Evolutionary conservation across 2,113 vertebrate species (phyloP), one percentile per base, ranked within the genome.

Genomic region (Pristiophorus japonicus): DNA sequence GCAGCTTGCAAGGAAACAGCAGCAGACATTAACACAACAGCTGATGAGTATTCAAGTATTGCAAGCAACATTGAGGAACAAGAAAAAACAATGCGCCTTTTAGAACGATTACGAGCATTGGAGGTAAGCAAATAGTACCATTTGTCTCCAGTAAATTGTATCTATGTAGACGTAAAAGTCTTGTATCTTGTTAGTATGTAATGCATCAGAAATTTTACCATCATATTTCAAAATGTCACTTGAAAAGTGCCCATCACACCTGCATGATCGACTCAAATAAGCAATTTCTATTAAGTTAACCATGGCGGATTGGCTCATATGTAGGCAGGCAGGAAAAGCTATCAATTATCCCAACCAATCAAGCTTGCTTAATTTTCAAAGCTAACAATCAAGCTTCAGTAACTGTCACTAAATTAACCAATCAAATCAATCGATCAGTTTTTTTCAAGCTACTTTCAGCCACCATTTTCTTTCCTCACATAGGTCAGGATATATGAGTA

Each of bases 51-150:
- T 95, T 97, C 97, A 0, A 96, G 96, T 65, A 97, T 96, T 2
- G 97, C 98, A 96, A 96, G 96, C 96, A 97, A 97, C 97, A 97
- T 96, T 14, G 98, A 98, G 16, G 98, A 98, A 95, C 97, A 97
- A 95, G 98, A 97, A 95, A 97, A 97, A 96, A 98, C 97, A 96
- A 98, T 96, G 96, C 96, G 97, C 96, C 98, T 99, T 0, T 95
- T 99, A 96, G 98, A 98, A 96, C 97, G 98, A 96, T 96, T 99
- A 96, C 98, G 98, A 97, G 97, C 97, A 96, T 97, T 99, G 95
- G 98, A 99, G 98, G 98, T 99, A 98, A 97, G 97, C 96, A 96
- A 75, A 45, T 34, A 70, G 12, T 94, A 27, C 34, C 16, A 30
- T 90, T 59, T 90, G 51, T 90, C 87, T 59, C 51, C 87, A 90